Percentiles rank a stretch among this genome's conserved stretches.
These are phyloP conservation scores for Ammodytes dubius DNA, from an alignment of 2,113 vertebrate genomes.

Conservation along the genomic window DNA sequence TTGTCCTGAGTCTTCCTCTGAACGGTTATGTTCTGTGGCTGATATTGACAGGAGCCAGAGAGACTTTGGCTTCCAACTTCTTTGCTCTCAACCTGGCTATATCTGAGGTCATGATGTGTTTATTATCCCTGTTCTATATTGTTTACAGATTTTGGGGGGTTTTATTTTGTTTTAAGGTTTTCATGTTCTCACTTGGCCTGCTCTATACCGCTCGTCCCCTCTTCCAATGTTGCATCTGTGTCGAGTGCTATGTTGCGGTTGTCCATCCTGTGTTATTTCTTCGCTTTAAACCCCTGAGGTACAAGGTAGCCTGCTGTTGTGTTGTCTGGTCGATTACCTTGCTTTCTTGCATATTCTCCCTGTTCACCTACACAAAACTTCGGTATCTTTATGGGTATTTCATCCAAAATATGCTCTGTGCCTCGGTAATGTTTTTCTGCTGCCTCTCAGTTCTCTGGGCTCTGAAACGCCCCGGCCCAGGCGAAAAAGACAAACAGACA, in stretches of 20 bases:
- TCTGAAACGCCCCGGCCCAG: slow-evolving; percentile 32
- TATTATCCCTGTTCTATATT: background rate
- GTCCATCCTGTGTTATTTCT: slow-evolving; percentile 50
- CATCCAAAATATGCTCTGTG: background rate
- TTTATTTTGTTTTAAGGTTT: fast-evolving
- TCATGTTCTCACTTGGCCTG: background rate
- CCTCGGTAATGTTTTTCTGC: slow-evolving; percentile 38
- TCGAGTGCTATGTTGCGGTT: slow-evolving; percentile 52
- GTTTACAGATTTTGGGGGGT: fast-evolving
- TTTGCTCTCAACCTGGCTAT: slow-evolving; percentile 43
- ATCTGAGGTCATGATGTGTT: slow-evolving; percentile 24
- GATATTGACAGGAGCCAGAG: background rate
- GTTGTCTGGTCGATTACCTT: slow-evolving; percentile 12
- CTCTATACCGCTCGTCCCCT: slow-evolving; percentile 20
- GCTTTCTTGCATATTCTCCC: slow-evolving; percentile 2
- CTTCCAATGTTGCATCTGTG: slow-evolving; percentile 48
- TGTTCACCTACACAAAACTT: fast-evolving
- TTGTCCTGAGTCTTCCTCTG: slow-evolving; percentile 5
- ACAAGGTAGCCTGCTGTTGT: slow-evolving; percentile 29
- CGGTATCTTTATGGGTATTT: slow-evolving; percentile 7
- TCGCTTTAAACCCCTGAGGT: slow-evolving; percentile 41
- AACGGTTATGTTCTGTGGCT: slow-evolving; percentile 24
- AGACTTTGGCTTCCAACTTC: slow-evolving; percentile 32
- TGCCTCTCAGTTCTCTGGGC: slow-evolving; percentile 36
- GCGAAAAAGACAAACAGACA: slow-evolving; percentile 12